Conservation (phyloP, 92 coral and sea anemone genomes). For the Bergia puertoricense region DNA sequence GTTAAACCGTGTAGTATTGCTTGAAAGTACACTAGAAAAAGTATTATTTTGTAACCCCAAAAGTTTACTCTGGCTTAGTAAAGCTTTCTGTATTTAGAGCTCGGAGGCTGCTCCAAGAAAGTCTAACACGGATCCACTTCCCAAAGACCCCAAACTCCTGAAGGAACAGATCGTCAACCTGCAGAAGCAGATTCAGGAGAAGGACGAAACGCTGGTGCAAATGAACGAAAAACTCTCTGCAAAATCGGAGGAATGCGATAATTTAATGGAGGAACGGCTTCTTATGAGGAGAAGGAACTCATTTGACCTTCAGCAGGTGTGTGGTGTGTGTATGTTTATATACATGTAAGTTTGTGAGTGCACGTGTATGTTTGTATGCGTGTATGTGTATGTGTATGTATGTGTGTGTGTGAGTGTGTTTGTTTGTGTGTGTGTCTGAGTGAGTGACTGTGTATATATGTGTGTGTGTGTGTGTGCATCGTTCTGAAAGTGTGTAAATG, state of each 20-base stretch:
- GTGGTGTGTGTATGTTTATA: background rate
- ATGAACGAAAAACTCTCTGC: slow-evolving; percentile 70
- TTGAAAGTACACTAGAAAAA: background rate
- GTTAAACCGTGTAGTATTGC: background rate
- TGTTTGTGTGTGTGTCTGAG: too few relatives aligned
- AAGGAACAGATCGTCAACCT: slow-evolving; percentile 67
- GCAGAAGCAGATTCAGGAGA: slow-evolving; percentile 61
- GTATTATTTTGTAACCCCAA: background rate
- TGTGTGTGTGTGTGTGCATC: too few relatives aligned
- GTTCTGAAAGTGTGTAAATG: too few relatives aligned
- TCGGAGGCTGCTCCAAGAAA: slow-evolving; percentile 7
- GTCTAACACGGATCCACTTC: slow-evolving; percentile 29
- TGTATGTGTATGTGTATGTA: too few relatives aligned
- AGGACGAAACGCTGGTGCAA: slow-evolving; percentile 72
- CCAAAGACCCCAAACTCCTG: slow-evolving; percentile 50
- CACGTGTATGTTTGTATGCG: too few relatives aligned
- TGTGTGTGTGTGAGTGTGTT: too few relatives aligned
- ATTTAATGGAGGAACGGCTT: slow-evolving; percentile 81
- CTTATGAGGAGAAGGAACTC: slow-evolving; percentile 72
- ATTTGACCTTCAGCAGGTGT: slow-evolving; percentile 80
- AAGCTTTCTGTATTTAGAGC: background rate
- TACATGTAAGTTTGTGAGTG: too few relatives aligned
- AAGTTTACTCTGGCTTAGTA: background rate
- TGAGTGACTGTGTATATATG: too few relatives aligned
- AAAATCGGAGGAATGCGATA: slow-evolving; percentile 86